Percentiles rank a stretch among this genome's conserved stretches.
Evolutionary conservation across 2,797 vertebrate genomes (phyloP).

Genomic region (Myripristis murdjan): DNA sequence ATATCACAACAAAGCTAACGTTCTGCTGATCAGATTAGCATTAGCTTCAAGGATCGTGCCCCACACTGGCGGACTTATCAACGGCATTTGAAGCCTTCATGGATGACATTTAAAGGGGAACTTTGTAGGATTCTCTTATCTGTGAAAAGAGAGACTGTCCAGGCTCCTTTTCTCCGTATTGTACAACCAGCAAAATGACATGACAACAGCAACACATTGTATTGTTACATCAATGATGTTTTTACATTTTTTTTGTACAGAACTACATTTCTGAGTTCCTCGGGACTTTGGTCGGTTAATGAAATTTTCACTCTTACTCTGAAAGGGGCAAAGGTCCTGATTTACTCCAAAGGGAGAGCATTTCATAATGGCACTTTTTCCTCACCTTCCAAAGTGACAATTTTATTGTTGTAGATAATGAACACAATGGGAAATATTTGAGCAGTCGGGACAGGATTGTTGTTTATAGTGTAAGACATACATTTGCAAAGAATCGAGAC

Average conservation of each 20-base stretch:
- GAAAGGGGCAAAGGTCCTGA: constrained; percentile 50
- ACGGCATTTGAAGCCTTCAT: constrained; percentile 52
- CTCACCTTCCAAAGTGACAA: constrained; percentile 79
- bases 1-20: constrained; percentile 54
- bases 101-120: constrained; percentile 46
- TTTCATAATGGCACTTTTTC: constrained; percentile 85
- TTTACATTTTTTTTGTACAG: constrained; percentile 76
- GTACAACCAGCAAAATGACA: constrained; percentile 78
- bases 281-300: constrained; percentile 46
- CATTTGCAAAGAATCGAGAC: constrained; percentile 95
- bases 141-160: constrained; percentile 51
- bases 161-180: constrained; percentile 51
- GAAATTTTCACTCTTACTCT: constrained; percentile 55
- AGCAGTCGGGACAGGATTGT: constrained; percentile 84
- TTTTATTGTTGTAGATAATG: constrained; percentile 89
- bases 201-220: constrained; percentile 62
- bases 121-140: constrained; percentile 23
- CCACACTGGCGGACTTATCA: constrained; percentile 21
- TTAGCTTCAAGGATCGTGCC: constrained; percentile 24
- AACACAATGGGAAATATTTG: constrained; percentile 82
- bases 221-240: constrained; percentile 64
- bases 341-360: constrained; percentile 64
- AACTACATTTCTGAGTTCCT: constrained; percentile 65
- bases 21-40: constrained; percentile 42
- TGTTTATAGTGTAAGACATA: constrained; percentile 96